Evolutionary conservation across 2,888 invertebrate genomes (phyloP), one percentile per base, ranked within the genome.

Genomic region (Embidobia sp.): DNA sequence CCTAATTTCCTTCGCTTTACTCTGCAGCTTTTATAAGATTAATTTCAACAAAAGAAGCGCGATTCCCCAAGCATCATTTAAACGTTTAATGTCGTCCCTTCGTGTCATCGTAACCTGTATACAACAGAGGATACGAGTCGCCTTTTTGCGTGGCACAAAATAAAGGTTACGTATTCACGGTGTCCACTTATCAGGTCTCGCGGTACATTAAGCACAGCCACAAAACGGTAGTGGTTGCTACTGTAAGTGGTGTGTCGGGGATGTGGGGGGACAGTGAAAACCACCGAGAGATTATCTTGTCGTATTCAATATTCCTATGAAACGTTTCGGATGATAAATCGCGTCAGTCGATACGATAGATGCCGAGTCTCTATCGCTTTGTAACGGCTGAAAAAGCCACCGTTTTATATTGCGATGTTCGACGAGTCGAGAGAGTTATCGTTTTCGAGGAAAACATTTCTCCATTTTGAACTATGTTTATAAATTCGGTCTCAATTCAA

Each of bases 281-380:
- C 78, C 80, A 76, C 78, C 78, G 84, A 85, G 86, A 89, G 89
- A 89, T 89, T 89, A 89, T 89, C 89, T 89, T 89, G 89, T 89
- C 89, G 89, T 88, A 89, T 89, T 89, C 89, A 89, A 89, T 89
- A 89, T 89, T 89, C 89, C 86, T 87, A 86, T 88, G 87, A 85
- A 89, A 88, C 85, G 86, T 81, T 79, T 82, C 74, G 83, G 85
- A 89, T 89, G 89, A 89, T 89, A 89, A 89, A 89, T 89, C 88
- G 88, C 81, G 80, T 79, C 78, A 77, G 72, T 57, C 69, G 75
- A 75, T 75, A 72, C 75, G 75, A 72, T 72, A 78, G 70, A 78
- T 70, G 66, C 59, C 26, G 37, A 61, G 53, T 57, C 49, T 66
- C 59, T 72, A 67, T 63, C 61, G 67, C 57, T 78, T 69, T 64